Conservation (phyloP, 2,888 invertebrate species). For the Thysanoteuthis rhombus region DNA sequence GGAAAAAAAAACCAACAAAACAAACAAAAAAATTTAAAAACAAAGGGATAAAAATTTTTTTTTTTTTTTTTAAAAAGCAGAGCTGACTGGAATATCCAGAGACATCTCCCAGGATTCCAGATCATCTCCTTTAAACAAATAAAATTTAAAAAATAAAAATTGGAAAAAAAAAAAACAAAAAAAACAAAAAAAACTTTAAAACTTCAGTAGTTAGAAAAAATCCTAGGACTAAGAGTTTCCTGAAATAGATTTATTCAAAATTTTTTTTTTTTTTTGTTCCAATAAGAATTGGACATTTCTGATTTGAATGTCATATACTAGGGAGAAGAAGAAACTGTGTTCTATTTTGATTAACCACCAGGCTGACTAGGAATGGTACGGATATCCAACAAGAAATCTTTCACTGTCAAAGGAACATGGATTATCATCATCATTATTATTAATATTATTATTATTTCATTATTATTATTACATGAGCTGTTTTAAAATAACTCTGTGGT, state of each 20-base stretch:
- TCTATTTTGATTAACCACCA: conserved; percentile 14
- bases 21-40: too few relatives aligned
- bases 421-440: not conserved
- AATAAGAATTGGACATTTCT: not conserved
- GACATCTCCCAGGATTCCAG: not conserved
- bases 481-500: conserved; percentile 35
- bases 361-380: conserved; percentile 29
- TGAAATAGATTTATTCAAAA: not conserved
- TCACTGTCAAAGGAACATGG: conserved; percentile 13
- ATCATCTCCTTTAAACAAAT: not conserved
- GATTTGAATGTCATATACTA: not conserved
- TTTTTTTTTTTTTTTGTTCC: not conserved
- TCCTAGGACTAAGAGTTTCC: not conserved
- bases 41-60: too few relatives aligned
- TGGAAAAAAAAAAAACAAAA: not conserved
- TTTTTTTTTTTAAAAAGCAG: not conserved
- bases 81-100: not conserved
- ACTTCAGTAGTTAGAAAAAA: not conserved
- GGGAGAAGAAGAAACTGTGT: not conserved
- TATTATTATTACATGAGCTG: not conserved
- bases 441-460: not conserved
- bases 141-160: not conserved
- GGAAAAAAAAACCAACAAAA: too few relatives aligned
- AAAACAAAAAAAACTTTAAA: not conserved
- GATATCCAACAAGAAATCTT: conserved; percentile 1